Base-by-base conservation (phyloP, 2,113 vertebrate genomes). In the Eidolon helvum region DNA sequence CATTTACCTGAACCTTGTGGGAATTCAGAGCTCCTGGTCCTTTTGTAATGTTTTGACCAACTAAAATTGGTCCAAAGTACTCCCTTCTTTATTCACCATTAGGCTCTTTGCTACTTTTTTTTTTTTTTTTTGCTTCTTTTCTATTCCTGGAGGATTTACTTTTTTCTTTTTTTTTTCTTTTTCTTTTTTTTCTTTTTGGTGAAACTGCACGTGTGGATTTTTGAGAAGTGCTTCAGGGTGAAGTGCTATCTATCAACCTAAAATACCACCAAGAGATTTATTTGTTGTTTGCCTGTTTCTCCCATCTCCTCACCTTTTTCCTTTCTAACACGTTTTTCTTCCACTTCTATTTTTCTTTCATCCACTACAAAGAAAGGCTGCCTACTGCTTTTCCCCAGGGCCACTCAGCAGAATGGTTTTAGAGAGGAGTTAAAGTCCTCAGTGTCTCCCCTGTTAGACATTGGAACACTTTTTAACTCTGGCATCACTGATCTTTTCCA, bases 241-340 rank as follows among this genome's bases (percentile, higher is more conserved):
- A 93, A 94, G 38, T 91, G 69, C 74, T 87, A 94, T 95, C 94
- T 96, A 96, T 97, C 94, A 97, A 68, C 96, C 86, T n/a, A 89
- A 66, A 96, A 80, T 66, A 84, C 88, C 66, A 84, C 69, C 91
- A 66, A 71, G 85, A 97, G 82, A 97, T 97, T 96, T 96, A 96
- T 95, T 79, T 96, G 88, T 89, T 96, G 63, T 79, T 94, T 91
- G 72, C 63, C 61, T 71, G 45, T 95, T 95, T 53, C 57, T 91
- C 89, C 74, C n/a, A 68, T 43, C 9, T 28, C 40, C 82, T 95
- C 89, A 94, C 95, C 78, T 91, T 88, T 88, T 96, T 87, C 72
- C 74, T 94, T 95, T 91, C 85, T 82, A 93, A 96, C 74, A 89
- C 83, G 91, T 97, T 97, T 96, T 97, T 88, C 92, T 95, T 95